A percentile compares a stretch with the other conserved stretches of the same genome.
Evolutionary conservation across 2,888 invertebrate genomes (phyloP).

Genomic region (Stomorhina lunata): DNA sequence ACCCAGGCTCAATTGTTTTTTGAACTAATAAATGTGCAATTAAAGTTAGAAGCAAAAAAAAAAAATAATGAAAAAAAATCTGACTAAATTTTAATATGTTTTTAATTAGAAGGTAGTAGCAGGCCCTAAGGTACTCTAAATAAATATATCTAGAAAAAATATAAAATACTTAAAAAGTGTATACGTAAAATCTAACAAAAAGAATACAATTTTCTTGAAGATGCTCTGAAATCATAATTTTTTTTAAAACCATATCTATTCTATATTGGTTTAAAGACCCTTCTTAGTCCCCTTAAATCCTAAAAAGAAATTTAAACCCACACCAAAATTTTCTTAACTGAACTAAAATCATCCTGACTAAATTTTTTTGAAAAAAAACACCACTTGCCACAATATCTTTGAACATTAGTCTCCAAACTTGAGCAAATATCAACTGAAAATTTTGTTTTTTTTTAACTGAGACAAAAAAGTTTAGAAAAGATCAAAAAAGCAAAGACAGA

Average conservation of each 20-base stretch:
- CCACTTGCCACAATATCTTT: neutral
- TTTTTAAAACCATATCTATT: too few relatives aligned
- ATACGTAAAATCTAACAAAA: neutral
- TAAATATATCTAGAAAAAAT: neutral
- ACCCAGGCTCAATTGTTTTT: slow-evolving; percentile 10
- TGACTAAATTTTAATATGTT: neutral
- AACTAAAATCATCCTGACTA: too few relatives aligned
- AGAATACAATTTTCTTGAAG: too few relatives aligned
- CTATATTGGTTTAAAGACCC: too few relatives aligned
- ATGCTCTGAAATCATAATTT: too few relatives aligned
- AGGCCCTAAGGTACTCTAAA: neutral
- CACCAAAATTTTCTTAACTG: too few relatives aligned
- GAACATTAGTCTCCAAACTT: slow-evolving; percentile 13
- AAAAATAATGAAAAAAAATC: too few relatives aligned
- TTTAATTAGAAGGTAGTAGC: neutral
- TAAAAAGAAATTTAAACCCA: too few relatives aligned
- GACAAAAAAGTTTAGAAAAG: neutral
- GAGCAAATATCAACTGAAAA: slow-evolving; percentile 24
- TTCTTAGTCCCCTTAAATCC: too few relatives aligned
- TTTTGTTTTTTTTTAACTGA: neutral
- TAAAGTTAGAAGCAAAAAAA: neutral
- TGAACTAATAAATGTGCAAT: slow-evolving; percentile 49
- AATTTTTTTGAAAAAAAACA: too few relatives aligned
- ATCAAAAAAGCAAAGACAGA: neutral
- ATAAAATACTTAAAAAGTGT: neutral